Evolutionary conservation across 2,797 vertebrate genomes (phyloP), one percentile per base, ranked within the genome.

Genomic region (Avahi laniger): DNA sequence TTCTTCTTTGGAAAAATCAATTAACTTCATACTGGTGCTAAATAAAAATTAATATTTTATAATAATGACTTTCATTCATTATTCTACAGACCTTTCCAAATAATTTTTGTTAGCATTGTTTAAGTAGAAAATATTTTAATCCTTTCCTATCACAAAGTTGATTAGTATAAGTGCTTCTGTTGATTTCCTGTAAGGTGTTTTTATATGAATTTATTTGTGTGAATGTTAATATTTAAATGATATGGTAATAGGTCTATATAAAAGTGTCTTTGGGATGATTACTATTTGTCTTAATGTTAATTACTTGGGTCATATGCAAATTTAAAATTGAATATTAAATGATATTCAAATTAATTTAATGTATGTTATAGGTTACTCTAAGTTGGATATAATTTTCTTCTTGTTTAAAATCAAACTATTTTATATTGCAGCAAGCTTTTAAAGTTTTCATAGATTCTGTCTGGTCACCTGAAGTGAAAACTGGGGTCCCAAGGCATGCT

Each of bases 241-340:
- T 76, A 76, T 91, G 35, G 9, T 85, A 90, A 84, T 91, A 89
- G 35, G 57, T 75, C 59, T 79, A 70, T 72, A 84, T 86, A 61
- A 96, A 96, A 91, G n/a, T 79, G 65, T 92, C 81, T 92, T 95
- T 38, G 80, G n/a, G 24, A 85, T 95, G 46, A 85, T 91, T 70
- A 86, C 93, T 93, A 87, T 86, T 81, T 95, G 82, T 82, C 41
- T 85, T 78, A 75, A 81, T 95, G 70, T 81, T 82, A 94, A 82
- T 96, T 93, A 83, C 43, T 92, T 93, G 33, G 22, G 72, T 75
- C 30, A 81, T 38, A 91, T 61, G 50, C 48, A 95, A 96, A 95
- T 92, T 59, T 46, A 33, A 88, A 80, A 70, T 59, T 67, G 89
- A 93, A 87, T 96, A 94, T 80, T 94, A 96, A 94, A 65, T 83